Evolutionary conservation across 2,888 invertebrate species (phyloP).

Genomic region (Leucoptera coffeella): DNA sequence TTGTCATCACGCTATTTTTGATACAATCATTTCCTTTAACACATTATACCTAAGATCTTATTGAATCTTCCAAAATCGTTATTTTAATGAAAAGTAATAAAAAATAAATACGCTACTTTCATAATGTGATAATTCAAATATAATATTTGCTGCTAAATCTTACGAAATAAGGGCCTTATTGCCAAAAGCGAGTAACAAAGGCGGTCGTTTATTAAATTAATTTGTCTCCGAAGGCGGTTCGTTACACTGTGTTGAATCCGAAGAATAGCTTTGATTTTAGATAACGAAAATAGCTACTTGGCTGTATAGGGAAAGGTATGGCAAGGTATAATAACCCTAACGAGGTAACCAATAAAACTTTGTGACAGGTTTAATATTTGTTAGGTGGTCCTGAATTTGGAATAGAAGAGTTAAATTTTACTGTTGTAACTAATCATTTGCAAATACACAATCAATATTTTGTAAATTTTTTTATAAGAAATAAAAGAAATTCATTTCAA

Average conservation of each 20-base stretch:
- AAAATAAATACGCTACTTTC: neutral
- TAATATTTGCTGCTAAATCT: neutral
- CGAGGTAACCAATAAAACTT: too few species aligned
- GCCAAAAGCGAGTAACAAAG: slow-evolving; percentile 6
- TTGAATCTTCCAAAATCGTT: neutral
- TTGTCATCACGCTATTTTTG: slow-evolving; percentile 34
- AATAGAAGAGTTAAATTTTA: neutral
- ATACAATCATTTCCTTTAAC: slow-evolving; percentile 27
- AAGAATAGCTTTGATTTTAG: slow-evolving; percentile 6
- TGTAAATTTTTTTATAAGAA: too few species aligned
- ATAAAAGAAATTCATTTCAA: too few species aligned
- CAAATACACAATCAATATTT: too few species aligned
- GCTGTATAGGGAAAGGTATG: too few species aligned
- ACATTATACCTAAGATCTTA: neutral
- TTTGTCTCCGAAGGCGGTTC: slow-evolving; percentile 11
- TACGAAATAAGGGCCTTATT: neutral
- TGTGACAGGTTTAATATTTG: slow-evolving; percentile 3
- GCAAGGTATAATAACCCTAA: too few species aligned
- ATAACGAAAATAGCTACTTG: slow-evolving; percentile 1
- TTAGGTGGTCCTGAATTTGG: neutral
- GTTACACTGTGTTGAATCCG: slow-evolving; percentile 9
- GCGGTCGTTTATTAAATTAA: slow-evolving; percentile 12
- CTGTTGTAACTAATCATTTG: too few species aligned
- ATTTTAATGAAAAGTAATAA: neutral
- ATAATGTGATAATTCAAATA: neutral